These are phyloP conservation scores for Lichenostomus cassidix DNA, from an alignment of 2,113 vertebrate species.

Conservation along the genomic window DNA sequence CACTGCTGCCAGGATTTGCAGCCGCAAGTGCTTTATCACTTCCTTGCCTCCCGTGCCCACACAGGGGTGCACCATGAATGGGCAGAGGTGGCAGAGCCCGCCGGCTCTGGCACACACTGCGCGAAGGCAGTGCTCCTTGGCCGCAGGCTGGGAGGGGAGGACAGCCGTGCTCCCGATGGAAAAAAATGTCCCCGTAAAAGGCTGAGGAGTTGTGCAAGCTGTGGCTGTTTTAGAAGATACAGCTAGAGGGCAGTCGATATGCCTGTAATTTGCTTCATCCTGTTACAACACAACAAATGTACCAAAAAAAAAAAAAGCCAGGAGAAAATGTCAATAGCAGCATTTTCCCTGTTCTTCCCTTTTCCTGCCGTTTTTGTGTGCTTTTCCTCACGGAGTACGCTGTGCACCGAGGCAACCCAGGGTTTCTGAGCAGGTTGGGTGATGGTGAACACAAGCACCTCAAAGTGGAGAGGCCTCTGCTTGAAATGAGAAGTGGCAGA, in stretches of 20 bases:
- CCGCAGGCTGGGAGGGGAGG: neutral
- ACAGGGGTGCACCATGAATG: accelerated
- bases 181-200: neutral
- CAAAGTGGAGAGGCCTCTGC: neutral
- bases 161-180: accelerated
- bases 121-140: neutral
- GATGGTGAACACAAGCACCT: neutral
- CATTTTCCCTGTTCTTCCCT: neutral
- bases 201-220: neutral
- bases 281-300: neutral
- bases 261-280: neutral
- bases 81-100: accelerated
- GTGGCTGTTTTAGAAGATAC: neutral
- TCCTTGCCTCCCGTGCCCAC: neutral
- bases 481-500: neutral
- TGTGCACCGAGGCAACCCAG: neutral
- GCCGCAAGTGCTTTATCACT: accelerated
- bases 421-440: neutral
- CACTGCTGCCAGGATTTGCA: neutral
- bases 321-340: neutral
- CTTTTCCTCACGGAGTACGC: neutral
- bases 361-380: neutral
- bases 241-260: neutral
- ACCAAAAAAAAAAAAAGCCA: neutral
- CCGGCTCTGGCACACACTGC: accelerated